Percentiles rank a stretch among this genome's conserved stretches.
phyloP scores from a whole-genome alignment of 2,797 vertebrate genomes.

The Danio choprae region DNA sequence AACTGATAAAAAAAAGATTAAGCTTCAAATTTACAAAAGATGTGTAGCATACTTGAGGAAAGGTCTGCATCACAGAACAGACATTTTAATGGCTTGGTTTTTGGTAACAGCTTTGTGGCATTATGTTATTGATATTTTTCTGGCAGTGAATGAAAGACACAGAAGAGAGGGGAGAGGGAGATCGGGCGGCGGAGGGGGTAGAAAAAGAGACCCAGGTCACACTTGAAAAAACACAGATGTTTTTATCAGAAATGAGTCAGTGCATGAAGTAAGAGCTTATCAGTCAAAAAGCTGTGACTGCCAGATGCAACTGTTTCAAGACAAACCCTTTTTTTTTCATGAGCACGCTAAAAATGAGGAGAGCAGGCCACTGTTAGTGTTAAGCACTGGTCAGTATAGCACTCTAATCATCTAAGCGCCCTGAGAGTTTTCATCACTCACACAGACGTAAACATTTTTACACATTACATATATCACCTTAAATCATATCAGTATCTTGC shows the following conservation, averaged over 20 bases:
- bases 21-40: conserved; percentile 41
- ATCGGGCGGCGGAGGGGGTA: conserved; percentile 33
- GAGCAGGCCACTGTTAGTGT: conserved; percentile 65
- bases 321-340: conserved; percentile 71
- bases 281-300: conserved; percentile 66
- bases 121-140: conserved; percentile 74
- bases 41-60: conserved; percentile 34
- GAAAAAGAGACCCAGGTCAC: conserved; percentile 71
- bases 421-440: not conserved
- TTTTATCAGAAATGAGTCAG: conserved; percentile 82
- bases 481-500: conserved; percentile 1
- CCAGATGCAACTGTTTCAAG: conserved; percentile 75
- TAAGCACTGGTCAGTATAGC: conserved; percentile 70
- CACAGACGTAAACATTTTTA: conserved; percentile 6
- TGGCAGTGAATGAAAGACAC: conserved; percentile 70
- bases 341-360: conserved; percentile 69
- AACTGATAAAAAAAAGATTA: conserved; percentile 9
- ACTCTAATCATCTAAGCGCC: conserved; percentile 36
- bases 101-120: conserved; percentile 68
- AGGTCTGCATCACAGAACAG: conserved; percentile 63
- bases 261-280: conserved; percentile 73
- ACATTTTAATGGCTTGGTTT: conserved; percentile 70
- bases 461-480: not conserved
- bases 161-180: conserved; percentile 37
- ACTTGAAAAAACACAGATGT: conserved; percentile 80